Evolutionary conservation across 2,888 invertebrate genomes (phyloP).

Genomic region (Himalopsyche anomala): DNA sequence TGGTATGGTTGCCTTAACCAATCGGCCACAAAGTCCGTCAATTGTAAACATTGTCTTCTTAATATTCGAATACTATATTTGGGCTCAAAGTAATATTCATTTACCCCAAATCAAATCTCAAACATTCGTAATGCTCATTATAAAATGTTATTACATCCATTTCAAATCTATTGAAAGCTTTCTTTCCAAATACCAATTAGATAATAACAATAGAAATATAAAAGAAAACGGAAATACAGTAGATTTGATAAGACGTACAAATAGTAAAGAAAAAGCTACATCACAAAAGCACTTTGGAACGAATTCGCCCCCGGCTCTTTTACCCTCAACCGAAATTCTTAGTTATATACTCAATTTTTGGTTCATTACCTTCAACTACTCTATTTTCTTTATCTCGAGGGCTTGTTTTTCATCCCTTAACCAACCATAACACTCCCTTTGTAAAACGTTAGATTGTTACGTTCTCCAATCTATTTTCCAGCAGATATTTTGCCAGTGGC

Average conservation of each 20-base stretch:
- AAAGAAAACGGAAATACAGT: constrained; percentile 26
- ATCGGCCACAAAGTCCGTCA: too few species aligned
- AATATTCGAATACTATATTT: too few species aligned
- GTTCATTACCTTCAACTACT: constrained; percentile 43
- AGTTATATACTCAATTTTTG: constrained; percentile 39
- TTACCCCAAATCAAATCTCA: too few species aligned
- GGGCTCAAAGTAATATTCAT: too few species aligned
- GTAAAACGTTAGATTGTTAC: constrained; percentile 36
- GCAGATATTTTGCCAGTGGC: constrained; percentile 28
- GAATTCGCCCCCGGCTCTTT: constrained; percentile 25
- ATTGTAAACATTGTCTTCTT: too few species aligned
- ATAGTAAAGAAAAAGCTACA: constrained; percentile 35
- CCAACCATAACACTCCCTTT: constrained; percentile 40
- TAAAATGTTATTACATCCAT: neutral
- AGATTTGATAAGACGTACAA: constrained; percentile 33
- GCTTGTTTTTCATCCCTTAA: constrained; percentile 42
- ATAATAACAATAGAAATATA: neutral
- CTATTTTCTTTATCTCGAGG: constrained; percentile 42
- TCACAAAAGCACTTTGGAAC: constrained; percentile 32
- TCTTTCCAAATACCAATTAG: constrained; percentile 22
- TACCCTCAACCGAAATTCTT: constrained; percentile 35
- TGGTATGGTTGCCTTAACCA: too few species aligned
- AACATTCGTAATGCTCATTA: too few species aligned
- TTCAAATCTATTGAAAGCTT: constrained; percentile 17
- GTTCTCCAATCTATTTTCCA: constrained; percentile 38